These are phyloP conservation scores for Pseudomyrmex gracilis DNA, from an alignment of 1,140 invertebrate species.

Conservation along the genomic window DNA sequence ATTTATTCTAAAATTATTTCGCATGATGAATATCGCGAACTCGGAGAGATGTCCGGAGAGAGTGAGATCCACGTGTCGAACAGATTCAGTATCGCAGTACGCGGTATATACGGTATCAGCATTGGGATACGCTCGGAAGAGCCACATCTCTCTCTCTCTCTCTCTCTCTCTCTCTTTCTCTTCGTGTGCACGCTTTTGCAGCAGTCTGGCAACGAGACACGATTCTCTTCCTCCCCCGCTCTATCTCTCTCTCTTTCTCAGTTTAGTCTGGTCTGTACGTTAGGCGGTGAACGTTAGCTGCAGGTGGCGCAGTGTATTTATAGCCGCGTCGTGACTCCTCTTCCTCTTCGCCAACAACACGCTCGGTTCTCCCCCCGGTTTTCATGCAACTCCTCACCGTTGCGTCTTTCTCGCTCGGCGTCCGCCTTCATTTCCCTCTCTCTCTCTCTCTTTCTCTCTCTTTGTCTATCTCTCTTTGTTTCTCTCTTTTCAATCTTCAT, in stretches of 20 bases:
- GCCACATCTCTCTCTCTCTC: background rate
- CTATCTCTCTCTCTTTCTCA: slow-evolving; percentile 50
- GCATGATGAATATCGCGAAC: background rate
- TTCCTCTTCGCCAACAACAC: slow-evolving; percentile 81
- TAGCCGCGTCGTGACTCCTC: slow-evolving; percentile 84
- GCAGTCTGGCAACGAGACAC: slow-evolving; percentile 55
- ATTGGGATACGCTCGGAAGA: slow-evolving; percentile 39
- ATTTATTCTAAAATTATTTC: background rate
- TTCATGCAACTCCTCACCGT: slow-evolving; percentile 60
- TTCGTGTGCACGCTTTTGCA: slow-evolving; percentile 40
- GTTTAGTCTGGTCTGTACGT: slow-evolving; percentile 74
- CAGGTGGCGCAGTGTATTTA: slow-evolving; percentile 84
- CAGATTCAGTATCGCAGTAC: background rate
- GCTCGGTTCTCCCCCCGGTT: slow-evolving; percentile 52
- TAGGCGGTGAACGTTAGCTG: slow-evolving; percentile 82
- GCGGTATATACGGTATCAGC: background rate
- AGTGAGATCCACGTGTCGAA: slow-evolving; percentile 23
- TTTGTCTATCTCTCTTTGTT: slow-evolving; percentile 1
- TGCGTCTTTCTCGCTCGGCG: slow-evolving; percentile 40
- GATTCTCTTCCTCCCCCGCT: slow-evolving; percentile 15
- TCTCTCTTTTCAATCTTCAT: background rate
- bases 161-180: no score
- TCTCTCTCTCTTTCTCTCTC: background rate
- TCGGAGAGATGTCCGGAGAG: background rate
- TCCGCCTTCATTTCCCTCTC: slow-evolving; percentile 6